A percentile compares a stretch with the other conserved stretches of the same genome.
Evolutionary conservation across 92 coral and sea anemone species (phyloP).

Genomic region (Actinostola sp.): DNA sequence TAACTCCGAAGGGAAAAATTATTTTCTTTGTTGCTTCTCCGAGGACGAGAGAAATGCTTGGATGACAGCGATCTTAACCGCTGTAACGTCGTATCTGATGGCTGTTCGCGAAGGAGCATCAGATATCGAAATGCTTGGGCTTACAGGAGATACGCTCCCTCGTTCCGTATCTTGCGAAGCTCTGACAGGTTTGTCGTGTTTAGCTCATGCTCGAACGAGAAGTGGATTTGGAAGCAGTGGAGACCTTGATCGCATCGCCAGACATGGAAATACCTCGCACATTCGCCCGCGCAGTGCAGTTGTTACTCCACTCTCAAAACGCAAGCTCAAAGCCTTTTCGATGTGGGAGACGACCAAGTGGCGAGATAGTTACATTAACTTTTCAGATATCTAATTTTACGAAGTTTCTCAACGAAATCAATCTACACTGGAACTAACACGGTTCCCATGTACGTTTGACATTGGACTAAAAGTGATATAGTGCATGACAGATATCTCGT

Average conservation of each 20-base stretch:
- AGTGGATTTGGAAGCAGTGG: conserved; percentile 71
- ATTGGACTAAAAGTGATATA: no score
- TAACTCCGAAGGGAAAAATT: conserved; percentile 79
- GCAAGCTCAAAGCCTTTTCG: conserved; percentile 87
- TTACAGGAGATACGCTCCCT: conserved; percentile 53
- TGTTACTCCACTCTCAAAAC: conserved; percentile 53
- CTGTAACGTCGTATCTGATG: conserved; percentile 72
- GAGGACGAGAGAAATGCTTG: conserved; percentile 92
- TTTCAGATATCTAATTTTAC: conserved; percentile 56
- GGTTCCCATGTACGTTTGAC: no score
- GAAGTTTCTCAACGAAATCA: not conserved
- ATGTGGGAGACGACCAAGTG: conserved; percentile 79
- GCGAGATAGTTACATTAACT: conserved; percentile 91
- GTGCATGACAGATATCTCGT: no score
- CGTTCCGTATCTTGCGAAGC: conserved; percentile 79
- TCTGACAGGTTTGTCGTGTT: conserved; percentile 35
- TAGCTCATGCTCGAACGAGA: conserved; percentile 45
- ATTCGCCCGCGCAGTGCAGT: conserved; percentile 13
- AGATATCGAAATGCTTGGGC: conserved; percentile 42
- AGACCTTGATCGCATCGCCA: conserved; percentile 69
- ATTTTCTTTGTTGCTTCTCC: conserved; percentile 86
- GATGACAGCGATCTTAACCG: conserved; percentile 92
- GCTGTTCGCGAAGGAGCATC: conserved; percentile 70
- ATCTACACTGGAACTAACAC: no score
- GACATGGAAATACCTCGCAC: conserved; percentile 32